Conservation (phyloP, 2,797 vertebrate genomes). For the Tamandua tetradactyla region DNA sequence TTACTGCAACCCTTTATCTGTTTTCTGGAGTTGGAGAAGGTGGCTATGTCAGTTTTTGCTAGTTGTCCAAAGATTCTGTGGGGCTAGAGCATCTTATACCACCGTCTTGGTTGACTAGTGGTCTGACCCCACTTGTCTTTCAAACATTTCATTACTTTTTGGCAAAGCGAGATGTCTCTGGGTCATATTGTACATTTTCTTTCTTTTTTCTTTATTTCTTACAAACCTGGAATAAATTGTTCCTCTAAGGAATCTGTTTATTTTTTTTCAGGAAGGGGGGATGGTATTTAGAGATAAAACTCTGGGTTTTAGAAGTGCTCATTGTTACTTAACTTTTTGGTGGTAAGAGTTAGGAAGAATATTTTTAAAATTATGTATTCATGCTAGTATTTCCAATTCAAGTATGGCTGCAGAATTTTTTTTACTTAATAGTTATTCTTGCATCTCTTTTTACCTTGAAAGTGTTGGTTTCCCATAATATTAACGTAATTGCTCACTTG, state of each 20-base stretch:
- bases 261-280: background rate
- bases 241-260: background rate
- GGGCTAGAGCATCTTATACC: too few relatives aligned
- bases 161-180: background rate
- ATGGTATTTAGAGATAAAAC: background rate
- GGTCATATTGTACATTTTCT: background rate
- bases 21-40: too few relatives aligned
- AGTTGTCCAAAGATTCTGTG: too few relatives aligned
- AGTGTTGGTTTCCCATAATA: background rate
- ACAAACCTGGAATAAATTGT: conserved; percentile 18
- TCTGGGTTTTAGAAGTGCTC: background rate
- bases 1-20: too few relatives aligned
- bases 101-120: too few relatives aligned
- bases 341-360: background rate
- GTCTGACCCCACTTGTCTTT: background rate
- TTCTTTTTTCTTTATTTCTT: background rate
- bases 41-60: too few relatives aligned
- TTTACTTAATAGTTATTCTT: background rate
- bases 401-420: background rate
- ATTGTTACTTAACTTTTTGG: background rate
- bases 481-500: background rate
- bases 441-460: background rate
- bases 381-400: background rate
- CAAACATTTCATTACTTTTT: background rate
- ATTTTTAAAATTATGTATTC: background rate